Base-by-base conservation (phyloP, 2,113 vertebrate species). In the Prunella fulvescens region DNA sequence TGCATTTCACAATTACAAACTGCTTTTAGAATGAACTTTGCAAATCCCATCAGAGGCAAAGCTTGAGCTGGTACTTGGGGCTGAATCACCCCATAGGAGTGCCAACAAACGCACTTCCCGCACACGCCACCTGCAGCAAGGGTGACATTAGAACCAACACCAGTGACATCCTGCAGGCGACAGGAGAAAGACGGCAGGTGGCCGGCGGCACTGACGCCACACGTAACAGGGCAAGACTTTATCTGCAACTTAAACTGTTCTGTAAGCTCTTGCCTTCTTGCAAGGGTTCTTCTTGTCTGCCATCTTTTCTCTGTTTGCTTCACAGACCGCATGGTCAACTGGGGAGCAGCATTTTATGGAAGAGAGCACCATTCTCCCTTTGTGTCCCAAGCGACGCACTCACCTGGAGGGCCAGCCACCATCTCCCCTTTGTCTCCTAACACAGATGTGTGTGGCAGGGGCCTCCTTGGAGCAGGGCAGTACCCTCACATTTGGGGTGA, bases 111-210 rank as follows among this genome's bases (percentile, higher is more conserved):
- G 40, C 1, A 0, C 7, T 10, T 11, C 4, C 14, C 18, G 7
- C 5, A 1, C 8, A 5, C 12, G 9, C 15, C 8, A 20, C 35
- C 42, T 35, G 35, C 35, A 57, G 35, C 42, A 42, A 42, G 61
- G 35, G 35, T 16, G 16, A 20, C 31, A 19, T 26, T 19, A 45
- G 51, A 42, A 50, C 19, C 42, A 57, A 11, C 31, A 35, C 35
- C 1, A 1, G 10, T 5, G 12, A 25, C 17, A 42, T 29, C 31
- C 60, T 0, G 0, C 51, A 42, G 23, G 57, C 1, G 0, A 20
- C 39, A 62, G 58, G 28, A n/a, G 23, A 39, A 73, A 64, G 50
- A 9, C 37, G 37, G 37, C 37, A 37, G 37, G 37, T 9, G 37
- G 37, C 37, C 37, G 37, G 37, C 37, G 37, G 37, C 37, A 37